Base-by-base conservation (phyloP, 2,888 invertebrate genomes). In the Diploptera punctata region DNA sequence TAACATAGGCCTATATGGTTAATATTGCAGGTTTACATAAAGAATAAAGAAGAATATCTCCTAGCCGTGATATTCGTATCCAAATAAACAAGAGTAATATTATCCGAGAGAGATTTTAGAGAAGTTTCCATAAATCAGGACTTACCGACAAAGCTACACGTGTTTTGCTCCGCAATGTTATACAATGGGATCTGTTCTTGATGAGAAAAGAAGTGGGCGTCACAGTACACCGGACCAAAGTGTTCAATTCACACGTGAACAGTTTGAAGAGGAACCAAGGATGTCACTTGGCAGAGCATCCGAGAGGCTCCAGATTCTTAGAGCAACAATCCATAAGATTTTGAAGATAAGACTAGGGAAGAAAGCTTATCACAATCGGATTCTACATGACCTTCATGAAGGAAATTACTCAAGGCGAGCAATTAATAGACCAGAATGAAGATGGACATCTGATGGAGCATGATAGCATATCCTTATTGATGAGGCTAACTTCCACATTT, bases 401-500 rank as follows among this genome's bases (percentile, higher is more conserved):
- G 49, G n/a, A n/a, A n/a, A 49, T n/a, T 13, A 49, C 49, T n/a
- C 49, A 49, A 49, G 10, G n/a, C n/a, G 49, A 49, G 49, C 49
- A 49, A 18, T 49, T 49, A 49, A 4, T 13, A 13, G 49, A 49
- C 49, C 49, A n/a, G 49, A 49, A 9, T 49, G 49, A n/a, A 49
- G 49, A 49, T 18, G 49, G n/a, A 49, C 7, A n/a, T 49, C 13
- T 49, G 49, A 49, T 49, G 49, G 49, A 49, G 49, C 49, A 49
- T n/a, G n/a, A n/a, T n/a, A n/a, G n/a, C n/a, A 13, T 49, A 9
- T 49, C 7, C n/a, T 49, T 49, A 49, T 4, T 49, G 49, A 49
- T 49, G 49, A 49, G 18, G 18, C 49, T 49, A 49, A 9, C 49
- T 18, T 49, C 49, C 18, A 49, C 49, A 49, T 4, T 49, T 49